Evolutionary conservation across 2,797 vertebrate genomes (phyloP), one percentile per base, ranked within the genome.

Genomic region (Lacerta agilis): DNA sequence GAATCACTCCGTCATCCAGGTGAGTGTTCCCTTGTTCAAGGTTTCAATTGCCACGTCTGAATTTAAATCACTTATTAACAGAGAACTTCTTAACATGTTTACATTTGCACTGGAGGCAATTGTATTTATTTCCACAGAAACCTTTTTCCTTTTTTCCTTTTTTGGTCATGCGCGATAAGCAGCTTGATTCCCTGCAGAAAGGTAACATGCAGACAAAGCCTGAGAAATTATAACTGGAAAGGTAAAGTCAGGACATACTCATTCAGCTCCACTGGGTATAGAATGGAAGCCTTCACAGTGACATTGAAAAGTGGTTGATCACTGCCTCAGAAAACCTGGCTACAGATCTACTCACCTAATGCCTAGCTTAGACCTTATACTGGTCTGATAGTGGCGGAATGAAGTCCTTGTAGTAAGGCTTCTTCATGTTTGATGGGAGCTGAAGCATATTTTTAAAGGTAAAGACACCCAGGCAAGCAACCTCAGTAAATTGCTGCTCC

Each of bases 1-100:
- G 96, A 98, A 98, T 95, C 97, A 97, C 94, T 98, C 99, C 33
- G 97, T 98, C 85, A 97, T 97, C 66, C 99, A 99, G 98, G 99
- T 99, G 87, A 89, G 97, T 79, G n/a, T 75, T 25, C 79, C 58
- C 90, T 76, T 84, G n/a, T 33, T 58, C 20, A 27, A 20, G 29
- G 36, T 55, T 17, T 23, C 20, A 2, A 38, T 67, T 82, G 15
- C 72, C 64, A 4, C 17, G 3, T 79, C 41, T 61, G n/a, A 18
- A 41, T 36, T 87, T 49, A 67, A 64, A 7, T 69, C 15, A 43
- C 13, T 49, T 17, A 49, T 71, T 25, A 64, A 80, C 23, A n/a
- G 43, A 55, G 18, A 11, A 71, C 4, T 49, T 71, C 66, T 71
- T 71, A 25, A 45, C 45, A 11, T 38, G 25, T n/a, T 64, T 64